phyloP scores from a whole-genome alignment of 2,113 vertebrate genomes.

The Etia nguti region DNA sequence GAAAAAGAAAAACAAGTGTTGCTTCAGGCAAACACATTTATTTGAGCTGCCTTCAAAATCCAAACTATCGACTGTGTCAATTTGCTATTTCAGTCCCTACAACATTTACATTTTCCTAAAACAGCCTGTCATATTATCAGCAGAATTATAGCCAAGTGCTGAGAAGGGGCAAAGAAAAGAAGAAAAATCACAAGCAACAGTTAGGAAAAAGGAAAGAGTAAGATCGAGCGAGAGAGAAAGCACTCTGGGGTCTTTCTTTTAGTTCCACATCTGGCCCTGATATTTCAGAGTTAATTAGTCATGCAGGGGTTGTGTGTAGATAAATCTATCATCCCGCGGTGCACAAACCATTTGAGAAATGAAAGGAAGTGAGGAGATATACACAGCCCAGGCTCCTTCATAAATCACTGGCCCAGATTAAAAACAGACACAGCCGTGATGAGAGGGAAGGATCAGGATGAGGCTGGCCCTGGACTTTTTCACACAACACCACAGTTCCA shows the following conservation, averaged over 20 bases:
- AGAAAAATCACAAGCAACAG: conserved; percentile 44
- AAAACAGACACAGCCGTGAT: conserved; percentile 90
- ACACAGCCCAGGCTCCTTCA: conserved; percentile 83
- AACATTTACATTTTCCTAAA: conserved; percentile 44
- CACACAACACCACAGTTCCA: conserved; percentile 25
- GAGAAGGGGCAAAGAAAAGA: neutral
- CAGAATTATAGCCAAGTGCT: neutral
- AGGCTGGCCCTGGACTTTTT: conserved; percentile 47
- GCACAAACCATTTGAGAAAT: conserved; percentile 99
- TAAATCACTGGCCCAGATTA: conserved; percentile 97
- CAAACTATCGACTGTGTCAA: conserved; percentile 7
- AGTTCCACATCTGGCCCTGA: conserved; percentile 98
- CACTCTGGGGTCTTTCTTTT: conserved; percentile 69
- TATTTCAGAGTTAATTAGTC: conserved; percentile 99
- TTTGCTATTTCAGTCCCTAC: conserved; percentile 2
- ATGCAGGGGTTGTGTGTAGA: conserved; percentile 97
- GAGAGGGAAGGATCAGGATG: conserved; percentile 64
- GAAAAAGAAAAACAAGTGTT: neutral
- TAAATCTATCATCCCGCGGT: conserved; percentile 97
- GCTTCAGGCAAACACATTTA: neutral
- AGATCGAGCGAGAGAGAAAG: conserved; percentile 43
- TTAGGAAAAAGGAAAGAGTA: conserved; percentile 25
- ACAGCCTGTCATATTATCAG: conserved; percentile 30
- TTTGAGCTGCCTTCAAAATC: conserved; percentile 1
- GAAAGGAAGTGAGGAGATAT: conserved; percentile 91